phyloP scores from a whole-genome alignment of 1,140 invertebrate species.

The Drosophila nikananu region DNA sequence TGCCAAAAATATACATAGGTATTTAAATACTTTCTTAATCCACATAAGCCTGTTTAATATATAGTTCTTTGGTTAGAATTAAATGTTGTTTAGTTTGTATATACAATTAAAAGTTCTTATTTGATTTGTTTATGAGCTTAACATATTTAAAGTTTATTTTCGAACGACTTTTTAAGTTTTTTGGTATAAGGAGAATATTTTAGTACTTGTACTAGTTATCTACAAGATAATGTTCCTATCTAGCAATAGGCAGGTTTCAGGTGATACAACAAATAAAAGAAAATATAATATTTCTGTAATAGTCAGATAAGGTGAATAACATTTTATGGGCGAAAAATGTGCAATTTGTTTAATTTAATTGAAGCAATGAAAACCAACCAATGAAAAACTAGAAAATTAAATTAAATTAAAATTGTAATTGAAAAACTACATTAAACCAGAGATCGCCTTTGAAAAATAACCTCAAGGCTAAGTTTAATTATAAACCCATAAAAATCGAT shows the following conservation, averaged over 20 bases:
- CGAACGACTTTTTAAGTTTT: background rate
- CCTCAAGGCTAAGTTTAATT: background rate
- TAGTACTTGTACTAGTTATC: too few species aligned
- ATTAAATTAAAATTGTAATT: background rate
- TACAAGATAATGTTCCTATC: background rate
- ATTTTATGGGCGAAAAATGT: background rate
- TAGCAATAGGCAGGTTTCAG: background rate
- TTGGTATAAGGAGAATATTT: background rate
- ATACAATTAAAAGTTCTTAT: background rate
- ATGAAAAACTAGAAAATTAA: background rate
- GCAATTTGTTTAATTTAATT: background rate
- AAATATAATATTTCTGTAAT: background rate
- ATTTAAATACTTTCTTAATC: conserved; percentile 4
- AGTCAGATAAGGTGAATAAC: background rate
- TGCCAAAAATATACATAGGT: conserved; percentile 7
- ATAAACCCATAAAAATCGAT: conserved; percentile 4
- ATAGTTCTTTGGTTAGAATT: background rate
- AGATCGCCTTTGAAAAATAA: background rate
- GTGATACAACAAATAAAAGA: background rate
- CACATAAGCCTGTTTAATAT: conserved; percentile 1
- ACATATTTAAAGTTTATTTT: background rate
- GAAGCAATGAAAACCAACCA: background rate
- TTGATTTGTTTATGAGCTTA: background rate
- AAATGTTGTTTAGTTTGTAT: background rate
- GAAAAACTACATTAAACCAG: too few species aligned